A percentile compares a stretch with the other conserved stretches of the same genome.
phyloP scores from a whole-genome alignment of 2,888 invertebrate genomes.

The Andrena trimmerana region DNA sequence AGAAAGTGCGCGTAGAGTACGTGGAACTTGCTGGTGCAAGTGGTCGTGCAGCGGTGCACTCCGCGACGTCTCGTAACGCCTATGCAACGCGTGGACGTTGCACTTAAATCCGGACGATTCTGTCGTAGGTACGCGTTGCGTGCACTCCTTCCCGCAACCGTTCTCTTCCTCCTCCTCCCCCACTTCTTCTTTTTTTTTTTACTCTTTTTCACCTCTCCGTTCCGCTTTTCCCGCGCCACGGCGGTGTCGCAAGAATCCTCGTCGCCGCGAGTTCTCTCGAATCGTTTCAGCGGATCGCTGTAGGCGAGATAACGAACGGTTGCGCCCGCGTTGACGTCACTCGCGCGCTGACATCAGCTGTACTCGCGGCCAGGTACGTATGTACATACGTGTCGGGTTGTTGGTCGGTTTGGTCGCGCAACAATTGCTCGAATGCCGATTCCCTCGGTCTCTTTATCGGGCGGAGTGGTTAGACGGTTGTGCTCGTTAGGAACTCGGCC shows the following conservation, averaged over 20 bases:
- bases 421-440: slow-evolving; percentile 5
- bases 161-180: no score
- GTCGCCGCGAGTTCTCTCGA: neutral
- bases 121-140: no score
- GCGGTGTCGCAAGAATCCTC: neutral
- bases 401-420: slow-evolving; percentile 19
- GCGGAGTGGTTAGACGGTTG: neutral
- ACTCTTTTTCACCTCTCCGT: no score
- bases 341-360: slow-evolving; percentile 51
- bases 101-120: neutral
- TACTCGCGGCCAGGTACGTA: slow-evolving; percentile 20
- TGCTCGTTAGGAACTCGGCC: slow-evolving; percentile 8
- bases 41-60: slow-evolving; percentile 1
- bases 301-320: slow-evolving; percentile 44
- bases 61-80: slow-evolving; percentile 17
- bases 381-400: slow-evolving; percentile 25
- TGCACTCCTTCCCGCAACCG: no score
- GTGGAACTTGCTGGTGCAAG: neutral
- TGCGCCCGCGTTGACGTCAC: slow-evolving; percentile 47
- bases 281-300: slow-evolving; percentile 17
- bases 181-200: no score
- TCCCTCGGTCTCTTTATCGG: neutral
- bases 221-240: no score
- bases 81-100: slow-evolving; percentile 26
- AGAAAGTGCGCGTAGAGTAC: slow-evolving; percentile 41